Base-by-base conservation (phyloP, 2,113 vertebrate species). In the Zosterops borbonicus region DNA sequence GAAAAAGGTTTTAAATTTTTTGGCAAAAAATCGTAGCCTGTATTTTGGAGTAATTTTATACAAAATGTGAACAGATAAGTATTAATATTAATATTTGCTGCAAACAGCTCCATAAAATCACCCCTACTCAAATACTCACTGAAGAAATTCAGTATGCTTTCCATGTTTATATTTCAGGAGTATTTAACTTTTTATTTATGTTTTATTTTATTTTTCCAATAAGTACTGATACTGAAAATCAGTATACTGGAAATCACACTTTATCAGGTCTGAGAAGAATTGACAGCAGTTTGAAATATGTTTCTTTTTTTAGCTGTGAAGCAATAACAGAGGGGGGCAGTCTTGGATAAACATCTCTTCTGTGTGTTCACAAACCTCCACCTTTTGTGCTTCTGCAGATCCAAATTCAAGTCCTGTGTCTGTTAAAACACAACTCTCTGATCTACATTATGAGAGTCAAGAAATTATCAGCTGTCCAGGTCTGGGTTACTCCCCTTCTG, bases 241-340 rank as follows among this genome's bases (percentile, higher is more conserved):
- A 50, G 8, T 35, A 41, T 62, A 25, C 18, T 62, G 50, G 24
- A 88, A 88, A 80, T 74, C 9, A 50, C 20, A 58, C 35, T 84
- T 87, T 50, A 50, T 65, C 11, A 59, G 8, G 5, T 67, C 31
- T 4, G 3, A 73, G 41, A 58, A 71, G 16, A 63, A 87, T 50
- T 76, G 69, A 42, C n/a, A 69, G 35, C 9, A 12, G 12, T 55
- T 84, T 41, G 9, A 84, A 82, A 52, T 28, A 1, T 27, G 52
- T 63, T 50, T 50, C 27, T 52, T 50, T 52, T 62, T 80, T 77
- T 27, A 35, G 29, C 19, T 83, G 12, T 67, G 37, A 67, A 65
- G 31, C 25, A 28, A 0, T 63, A 92, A 91, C 96, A 97, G 84
- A 89, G 18, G 97, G 89, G 93, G 96, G 96, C 97, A 95, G 92